phyloP scores from a whole-genome alignment of 2,113 vertebrate genomes.

The Martes martes region DNA sequence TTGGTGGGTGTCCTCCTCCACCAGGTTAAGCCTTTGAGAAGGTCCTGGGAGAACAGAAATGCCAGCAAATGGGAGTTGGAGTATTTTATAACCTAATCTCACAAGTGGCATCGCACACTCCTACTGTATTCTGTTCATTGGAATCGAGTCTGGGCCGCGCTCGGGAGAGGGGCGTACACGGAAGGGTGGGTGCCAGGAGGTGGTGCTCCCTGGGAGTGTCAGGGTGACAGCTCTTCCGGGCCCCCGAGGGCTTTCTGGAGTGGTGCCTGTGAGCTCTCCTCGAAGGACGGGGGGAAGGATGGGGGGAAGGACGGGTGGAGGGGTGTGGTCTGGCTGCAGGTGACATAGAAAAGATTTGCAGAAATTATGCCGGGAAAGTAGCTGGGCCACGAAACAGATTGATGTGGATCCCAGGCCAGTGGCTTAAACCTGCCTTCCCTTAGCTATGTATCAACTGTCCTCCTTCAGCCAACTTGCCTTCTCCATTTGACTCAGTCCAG shows the following conservation, averaged over 20 bases:
- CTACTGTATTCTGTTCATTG: not conserved
- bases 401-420: not conserved
- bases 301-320: not conserved
- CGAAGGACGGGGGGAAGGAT: not conserved
- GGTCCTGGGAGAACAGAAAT: not conserved
- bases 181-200: not conserved
- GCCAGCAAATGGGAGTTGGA: not conserved
- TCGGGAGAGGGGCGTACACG: not conserved
- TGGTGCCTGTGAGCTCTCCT: not conserved
- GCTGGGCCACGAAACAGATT: not conserved
- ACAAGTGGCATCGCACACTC: not conserved
- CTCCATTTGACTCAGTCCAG: not conserved
- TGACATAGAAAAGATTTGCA: not conserved
- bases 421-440: not conserved
- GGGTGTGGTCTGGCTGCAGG: not conserved
- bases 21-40: not conserved
- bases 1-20: not conserved
- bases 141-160: fast-evolving
- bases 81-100: not conserved
- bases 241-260: not conserved
- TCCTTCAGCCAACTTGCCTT: not conserved
- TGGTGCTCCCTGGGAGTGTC: not conserved
- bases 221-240: not conserved
- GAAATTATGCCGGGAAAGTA: not conserved
- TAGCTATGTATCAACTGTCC: fast-evolving